Conservation (phyloP, 2,888 invertebrate genomes). For the Epistrophella euchroma region DNA sequence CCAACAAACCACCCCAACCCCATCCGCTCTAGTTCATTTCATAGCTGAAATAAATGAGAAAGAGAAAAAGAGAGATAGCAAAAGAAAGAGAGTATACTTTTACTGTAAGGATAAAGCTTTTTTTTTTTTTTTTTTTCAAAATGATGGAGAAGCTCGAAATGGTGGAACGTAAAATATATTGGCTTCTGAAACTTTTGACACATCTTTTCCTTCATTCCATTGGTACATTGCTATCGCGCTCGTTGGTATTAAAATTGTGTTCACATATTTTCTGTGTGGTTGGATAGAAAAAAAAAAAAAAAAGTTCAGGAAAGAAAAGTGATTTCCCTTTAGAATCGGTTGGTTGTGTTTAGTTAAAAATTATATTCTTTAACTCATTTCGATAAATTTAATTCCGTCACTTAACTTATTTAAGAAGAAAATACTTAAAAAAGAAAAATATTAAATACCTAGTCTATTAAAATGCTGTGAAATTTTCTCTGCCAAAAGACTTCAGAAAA, state of each 20-base stretch:
- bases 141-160: constrained; percentile 2
- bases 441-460: background rate
- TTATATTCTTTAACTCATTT: constrained; percentile 3
- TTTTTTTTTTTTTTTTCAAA: too few species aligned
- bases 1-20: background rate
- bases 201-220: constrained; percentile 51
- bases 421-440: background rate
- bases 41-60: background rate
- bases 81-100: background rate
- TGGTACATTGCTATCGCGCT: constrained; percentile 63
- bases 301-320: constrained; percentile 21
- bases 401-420: background rate
- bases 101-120: constrained; percentile 30
- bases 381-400: background rate
- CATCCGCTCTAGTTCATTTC: background rate
- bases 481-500: constrained; percentile 41
- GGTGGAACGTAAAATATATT: constrained; percentile 44
- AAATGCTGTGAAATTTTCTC: constrained; percentile 51
- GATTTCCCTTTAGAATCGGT: constrained; percentile 23
- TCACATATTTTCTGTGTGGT: constrained; percentile 66
- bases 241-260: constrained; percentile 57
- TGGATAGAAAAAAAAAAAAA: constrained; percentile 21
- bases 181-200: constrained; percentile 27
- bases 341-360: constrained; percentile 21
- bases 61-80: background rate